Conservation (phyloP, 2,797 vertebrate species). For the Diplodus sargus region DNA sequence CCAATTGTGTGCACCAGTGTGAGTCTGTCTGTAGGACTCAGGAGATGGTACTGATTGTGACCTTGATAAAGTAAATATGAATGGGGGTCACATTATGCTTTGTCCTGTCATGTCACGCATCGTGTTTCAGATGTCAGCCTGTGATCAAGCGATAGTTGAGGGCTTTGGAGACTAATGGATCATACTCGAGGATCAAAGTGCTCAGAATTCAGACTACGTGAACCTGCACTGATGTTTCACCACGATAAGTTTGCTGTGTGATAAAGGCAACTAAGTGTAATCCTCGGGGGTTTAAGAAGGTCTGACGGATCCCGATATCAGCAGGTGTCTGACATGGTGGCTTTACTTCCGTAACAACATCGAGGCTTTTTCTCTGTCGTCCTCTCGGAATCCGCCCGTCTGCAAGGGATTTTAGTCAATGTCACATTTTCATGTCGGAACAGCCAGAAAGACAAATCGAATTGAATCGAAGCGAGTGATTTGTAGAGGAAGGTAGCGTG, state of each 20-base stretch:
- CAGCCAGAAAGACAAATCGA: not conserved
- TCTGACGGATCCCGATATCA: constrained; percentile 26
- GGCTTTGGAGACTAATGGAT: constrained; percentile 14
- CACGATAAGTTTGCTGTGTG: constrained; percentile 20
- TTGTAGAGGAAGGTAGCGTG: not conserved
- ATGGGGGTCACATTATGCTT: not conserved
- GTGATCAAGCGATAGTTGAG: not conserved
- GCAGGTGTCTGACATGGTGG: constrained; percentile 50
- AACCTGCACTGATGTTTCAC: constrained; percentile 33
- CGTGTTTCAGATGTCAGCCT: not conserved
- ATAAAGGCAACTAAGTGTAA: constrained; percentile 38
- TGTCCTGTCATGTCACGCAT: not conserved
- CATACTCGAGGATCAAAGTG: constrained; percentile 31
- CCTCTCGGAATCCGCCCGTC: not conserved
- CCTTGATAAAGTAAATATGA: not conserved
- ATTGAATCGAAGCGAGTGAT: not conserved
- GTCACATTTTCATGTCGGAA: not conserved
- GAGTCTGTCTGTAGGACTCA: not conserved
- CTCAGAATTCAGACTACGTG: constrained; percentile 32
- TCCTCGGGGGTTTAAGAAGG: constrained; percentile 25
- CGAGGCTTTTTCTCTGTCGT: not conserved
- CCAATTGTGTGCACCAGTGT: not conserved
- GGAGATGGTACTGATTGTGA: not conserved
- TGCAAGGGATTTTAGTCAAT: not conserved
- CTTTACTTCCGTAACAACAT: constrained; percentile 45